A percentile compares a stretch with the other conserved stretches of the same genome.
phyloP scores from a whole-genome alignment of 2,113 vertebrate species.

The Salvator merianae region DNA sequence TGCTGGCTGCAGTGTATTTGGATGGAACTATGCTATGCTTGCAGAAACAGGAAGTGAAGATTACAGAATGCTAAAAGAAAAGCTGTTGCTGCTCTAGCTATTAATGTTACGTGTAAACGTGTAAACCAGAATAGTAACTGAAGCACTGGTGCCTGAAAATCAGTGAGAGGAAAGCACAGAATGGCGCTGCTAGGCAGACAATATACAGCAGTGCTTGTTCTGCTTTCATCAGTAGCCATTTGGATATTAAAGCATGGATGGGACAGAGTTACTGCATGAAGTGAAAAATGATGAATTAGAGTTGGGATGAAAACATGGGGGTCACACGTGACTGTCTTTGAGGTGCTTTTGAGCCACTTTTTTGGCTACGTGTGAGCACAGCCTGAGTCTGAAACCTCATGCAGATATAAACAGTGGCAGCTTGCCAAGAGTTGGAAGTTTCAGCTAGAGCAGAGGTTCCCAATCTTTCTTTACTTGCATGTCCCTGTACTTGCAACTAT shows the following conservation, averaged over 20 bases:
- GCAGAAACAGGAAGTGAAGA: not conserved
- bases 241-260: not conserved
- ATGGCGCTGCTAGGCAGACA: rapidly evolving
- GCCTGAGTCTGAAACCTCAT: too few species aligned
- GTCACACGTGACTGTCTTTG: too few species aligned
- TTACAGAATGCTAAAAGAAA: not conserved
- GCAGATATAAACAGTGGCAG: too few species aligned
- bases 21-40: not conserved
- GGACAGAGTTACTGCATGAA: not conserved
- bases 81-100: not conserved
- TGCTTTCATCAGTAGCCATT: not conserved
- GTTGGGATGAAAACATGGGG: too few species aligned
- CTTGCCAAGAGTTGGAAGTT: too few species aligned
- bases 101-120: not conserved
- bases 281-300: too few species aligned
- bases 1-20: not conserved
- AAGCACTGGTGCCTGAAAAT: not conserved
- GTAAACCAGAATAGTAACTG: too few species aligned
- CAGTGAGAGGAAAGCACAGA: not conserved
- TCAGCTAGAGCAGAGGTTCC: too few species aligned
- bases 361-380: too few species aligned
- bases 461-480: too few species aligned
- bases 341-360: too few species aligned
- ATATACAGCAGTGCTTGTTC: not conserved
- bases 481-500: too few species aligned